These are phyloP conservation scores for Pocillopora damicornis DNA, from an alignment of 64 coral and sea anemone genomes.

Conservation along the genomic window DNA sequence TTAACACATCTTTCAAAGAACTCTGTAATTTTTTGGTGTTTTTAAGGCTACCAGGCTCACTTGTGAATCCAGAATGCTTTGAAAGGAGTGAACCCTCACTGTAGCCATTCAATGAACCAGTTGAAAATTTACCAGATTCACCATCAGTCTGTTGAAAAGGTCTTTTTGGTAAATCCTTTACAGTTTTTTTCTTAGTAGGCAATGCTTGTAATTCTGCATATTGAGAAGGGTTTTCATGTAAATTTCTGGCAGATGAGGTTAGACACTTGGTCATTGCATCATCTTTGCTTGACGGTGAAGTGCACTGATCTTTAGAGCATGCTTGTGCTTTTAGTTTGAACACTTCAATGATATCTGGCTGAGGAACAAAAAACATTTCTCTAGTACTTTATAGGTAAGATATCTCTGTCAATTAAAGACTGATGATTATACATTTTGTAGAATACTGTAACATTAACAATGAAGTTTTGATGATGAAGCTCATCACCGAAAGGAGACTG, in stretches of 20 bases:
- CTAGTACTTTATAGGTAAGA: not conserved
- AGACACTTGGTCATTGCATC: not conserved
- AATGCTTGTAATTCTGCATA: not conserved
- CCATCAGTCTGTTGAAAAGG: not conserved
- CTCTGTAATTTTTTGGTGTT: constrained; percentile 11
- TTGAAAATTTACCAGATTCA: not conserved
- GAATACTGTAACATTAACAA: too few species aligned
- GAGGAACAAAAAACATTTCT: not conserved
- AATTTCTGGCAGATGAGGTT: not conserved
- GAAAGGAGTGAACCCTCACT: not conserved
- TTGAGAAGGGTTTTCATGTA: not conserved
- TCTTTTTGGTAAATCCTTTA: not conserved
- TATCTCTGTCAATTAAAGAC: too few species aligned
- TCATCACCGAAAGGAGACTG: too few species aligned
- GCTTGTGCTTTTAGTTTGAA: constrained; percentile 19
- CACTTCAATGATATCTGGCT: constrained; percentile 47
- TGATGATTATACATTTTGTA: too few species aligned
- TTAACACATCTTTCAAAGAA: constrained; percentile 17
- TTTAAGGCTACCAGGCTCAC: not conserved
- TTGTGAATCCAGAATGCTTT: not conserved
- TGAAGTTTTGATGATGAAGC: too few species aligned
- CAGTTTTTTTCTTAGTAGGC: not conserved
- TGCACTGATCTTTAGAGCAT: not conserved
- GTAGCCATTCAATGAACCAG: not conserved
- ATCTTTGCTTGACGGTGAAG: not conserved